Base-by-base conservation (phyloP, 2,888 invertebrate genomes). In the Piscicola geometra region DNA sequence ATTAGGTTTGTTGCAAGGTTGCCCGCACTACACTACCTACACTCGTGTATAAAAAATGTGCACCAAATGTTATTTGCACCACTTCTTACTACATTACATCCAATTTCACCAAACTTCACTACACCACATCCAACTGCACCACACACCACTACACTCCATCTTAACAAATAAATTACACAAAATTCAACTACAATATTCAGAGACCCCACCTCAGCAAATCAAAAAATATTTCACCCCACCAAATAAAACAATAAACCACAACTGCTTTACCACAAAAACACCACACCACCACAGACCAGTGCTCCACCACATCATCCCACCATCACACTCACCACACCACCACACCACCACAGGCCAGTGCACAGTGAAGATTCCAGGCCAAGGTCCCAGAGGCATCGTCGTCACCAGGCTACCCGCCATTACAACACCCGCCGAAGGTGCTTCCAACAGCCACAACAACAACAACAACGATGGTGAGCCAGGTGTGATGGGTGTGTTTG, bases 351-450 rank as follows among this genome's bases (percentile, higher is more conserved):
- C 60, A 56, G 60, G 60, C 25, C 66, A 75, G 30, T 75, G 71
- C 32, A 77, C 77, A 21, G 77, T 77, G 3, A 77, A 77, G 56
- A 75, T 77, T 2, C 77, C 77, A 1, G 77, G 77, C 12, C 77
- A 77, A 60, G 30, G 75, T 9, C 77, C 77, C 5, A 70, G 75
- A 33, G 78, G 78, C 18, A 77, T 76, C 15, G 67, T 64, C 30
- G 1, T 72, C 5, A 25, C 72, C n/a, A 73, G 52, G n/a, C n/a
- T 56, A 25, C n/a, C 60, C 41, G 5, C 41, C 15, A 15, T 41
- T 9, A 41, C 41, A 9, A n/a, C n/a, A n/a, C n/a, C n/a, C n/a
- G 9, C 41, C 15, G 41, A 41, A 5, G 15, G 41, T 41, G 41
- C 41, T 9, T 41, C 41, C 15, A 41, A 41, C 15, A 5, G 41